phyloP scores from a whole-genome alignment of 2,113 vertebrate genomes.

The Sylvicapra grimmia region DNA sequence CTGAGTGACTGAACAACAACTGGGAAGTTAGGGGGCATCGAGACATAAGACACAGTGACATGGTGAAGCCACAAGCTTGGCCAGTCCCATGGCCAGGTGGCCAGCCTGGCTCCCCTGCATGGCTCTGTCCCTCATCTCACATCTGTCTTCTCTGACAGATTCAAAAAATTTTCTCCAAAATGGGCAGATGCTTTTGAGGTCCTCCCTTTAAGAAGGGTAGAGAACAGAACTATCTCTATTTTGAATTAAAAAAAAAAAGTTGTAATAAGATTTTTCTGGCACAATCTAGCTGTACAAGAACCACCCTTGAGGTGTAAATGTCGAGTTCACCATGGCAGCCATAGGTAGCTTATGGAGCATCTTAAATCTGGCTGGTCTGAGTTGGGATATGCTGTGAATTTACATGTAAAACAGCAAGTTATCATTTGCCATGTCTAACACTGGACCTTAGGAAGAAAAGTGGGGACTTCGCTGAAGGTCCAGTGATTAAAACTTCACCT shows the following conservation, averaged over 20 bases:
- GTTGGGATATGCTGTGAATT: neutral
- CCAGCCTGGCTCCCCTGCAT: no score
- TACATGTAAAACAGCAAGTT: neutral
- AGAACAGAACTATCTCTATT: neutral
- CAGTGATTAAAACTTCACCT: neutral
- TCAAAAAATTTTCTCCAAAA: neutral
- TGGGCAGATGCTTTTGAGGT: neutral
- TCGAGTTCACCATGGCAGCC: neutral
- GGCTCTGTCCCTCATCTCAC: neutral
- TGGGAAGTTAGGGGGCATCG: neutral
- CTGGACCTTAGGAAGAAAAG: neutral
- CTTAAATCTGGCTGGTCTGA: neutral
- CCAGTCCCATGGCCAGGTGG: neutral
- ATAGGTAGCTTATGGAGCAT: rapidly evolving
- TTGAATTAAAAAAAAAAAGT: neutral
- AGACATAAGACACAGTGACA: neutral
- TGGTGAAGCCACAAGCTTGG: neutral
- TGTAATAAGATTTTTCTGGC: neutral
- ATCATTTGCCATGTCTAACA: neutral
- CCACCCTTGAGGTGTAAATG: no score
- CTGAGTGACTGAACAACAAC: neutral
- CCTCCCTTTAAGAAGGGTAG: neutral
- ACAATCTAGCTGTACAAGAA: neutral
- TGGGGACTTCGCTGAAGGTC: neutral
- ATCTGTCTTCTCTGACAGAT: neutral